Evolutionary conservation across 1,140 invertebrate genomes (phyloP).

Genomic region (Archivesica marissinica): DNA sequence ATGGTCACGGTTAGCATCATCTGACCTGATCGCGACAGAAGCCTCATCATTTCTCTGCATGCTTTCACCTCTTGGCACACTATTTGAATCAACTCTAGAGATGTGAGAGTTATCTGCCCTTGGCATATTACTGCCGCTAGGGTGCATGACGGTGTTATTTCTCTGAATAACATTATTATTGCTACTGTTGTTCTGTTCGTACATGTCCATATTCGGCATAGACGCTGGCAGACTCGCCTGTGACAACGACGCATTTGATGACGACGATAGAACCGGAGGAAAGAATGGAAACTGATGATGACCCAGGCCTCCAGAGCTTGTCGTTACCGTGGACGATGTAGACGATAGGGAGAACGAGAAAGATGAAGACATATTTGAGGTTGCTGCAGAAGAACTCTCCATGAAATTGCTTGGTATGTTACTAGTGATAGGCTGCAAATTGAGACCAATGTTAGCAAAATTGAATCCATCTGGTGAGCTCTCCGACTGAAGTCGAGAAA

Average conservation of each 20-base stretch:
- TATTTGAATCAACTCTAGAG: slow-evolving; percentile 40
- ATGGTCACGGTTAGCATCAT: slow-evolving; percentile 24
- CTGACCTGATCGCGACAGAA: not conserved
- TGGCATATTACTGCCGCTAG: slow-evolving; percentile 26
- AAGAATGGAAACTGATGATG: slow-evolving; percentile 63
- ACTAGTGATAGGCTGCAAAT: slow-evolving; percentile 72
- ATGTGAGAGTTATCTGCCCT: slow-evolving; percentile 43
- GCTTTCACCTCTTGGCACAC: not conserved
- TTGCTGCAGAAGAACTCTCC: slow-evolving; percentile 59
- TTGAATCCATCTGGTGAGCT: slow-evolving; percentile 76
- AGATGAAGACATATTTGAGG: slow-evolving; percentile 63
- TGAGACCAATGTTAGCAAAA: slow-evolving; percentile 77
- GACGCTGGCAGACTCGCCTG: slow-evolving; percentile 37
- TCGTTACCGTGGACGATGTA: slow-evolving; percentile 62
- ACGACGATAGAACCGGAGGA: slow-evolving; percentile 55
- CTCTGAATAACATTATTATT: slow-evolving; percentile 39
- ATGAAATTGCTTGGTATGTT: slow-evolving; percentile 66
- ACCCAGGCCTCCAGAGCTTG: slow-evolving; percentile 37
- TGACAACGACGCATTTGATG: slow-evolving; percentile 53
- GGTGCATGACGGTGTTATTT: slow-evolving; percentile 55
- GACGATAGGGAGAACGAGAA: slow-evolving; percentile 69
- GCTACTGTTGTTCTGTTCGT: slow-evolving; percentile 35
- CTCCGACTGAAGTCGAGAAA: slow-evolving; percentile 65
- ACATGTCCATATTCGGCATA: slow-evolving; percentile 56
- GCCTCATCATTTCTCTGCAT: slow-evolving; percentile 43